Evolutionary conservation across 2,888 invertebrate species (phyloP).

Genomic region (Drosophila bunnanda): DNA sequence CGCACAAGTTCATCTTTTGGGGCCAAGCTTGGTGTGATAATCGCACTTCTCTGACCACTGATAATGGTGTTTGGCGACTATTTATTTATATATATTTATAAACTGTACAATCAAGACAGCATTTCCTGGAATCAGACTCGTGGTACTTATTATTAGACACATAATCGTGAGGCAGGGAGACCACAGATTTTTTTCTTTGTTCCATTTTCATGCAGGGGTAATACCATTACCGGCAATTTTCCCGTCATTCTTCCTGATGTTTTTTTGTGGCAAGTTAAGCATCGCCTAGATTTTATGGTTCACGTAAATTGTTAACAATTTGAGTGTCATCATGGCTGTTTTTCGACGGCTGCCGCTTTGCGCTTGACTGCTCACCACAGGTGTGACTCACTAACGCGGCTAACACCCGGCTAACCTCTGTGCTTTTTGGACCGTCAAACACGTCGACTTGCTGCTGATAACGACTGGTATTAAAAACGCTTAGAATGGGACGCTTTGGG

Average conservation of each 20-base stretch:
- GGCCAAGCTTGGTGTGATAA: constrained; percentile 26
- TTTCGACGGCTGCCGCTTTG: constrained; percentile 43
- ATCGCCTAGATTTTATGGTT: constrained; percentile 65
- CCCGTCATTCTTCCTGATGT: constrained; percentile 28
- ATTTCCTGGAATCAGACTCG: constrained; percentile 16
- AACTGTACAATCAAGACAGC: constrained; percentile 1
- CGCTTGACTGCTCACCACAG: constrained; percentile 63
- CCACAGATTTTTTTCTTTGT: constrained; percentile 12
- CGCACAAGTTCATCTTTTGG: constrained; percentile 25
- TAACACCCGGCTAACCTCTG: constrained; percentile 73
- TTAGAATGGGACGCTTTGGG: constrained; percentile 58
- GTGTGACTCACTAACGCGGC: constrained; percentile 71
- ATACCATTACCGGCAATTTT: constrained; percentile 23
- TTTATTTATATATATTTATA: constrained; percentile 1
- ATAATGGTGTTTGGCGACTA: constrained; percentile 2
- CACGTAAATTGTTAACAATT: constrained; percentile 55
- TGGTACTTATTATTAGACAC: constrained; percentile 6
- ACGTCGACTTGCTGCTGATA: constrained; percentile 64
- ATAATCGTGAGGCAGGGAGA: constrained; percentile 6
- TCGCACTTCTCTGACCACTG: constrained; percentile 2
- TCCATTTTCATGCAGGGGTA: constrained; percentile 34
- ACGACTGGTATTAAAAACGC: constrained; percentile 47
- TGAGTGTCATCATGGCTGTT: constrained; percentile 66
- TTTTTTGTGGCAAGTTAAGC: constrained; percentile 29
- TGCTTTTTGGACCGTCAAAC: constrained; percentile 66